Evolutionary conservation across 1,140 invertebrate genomes (phyloP), one percentile per base, ranked within the genome.

Genomic region (Mylabris phalerata): DNA sequence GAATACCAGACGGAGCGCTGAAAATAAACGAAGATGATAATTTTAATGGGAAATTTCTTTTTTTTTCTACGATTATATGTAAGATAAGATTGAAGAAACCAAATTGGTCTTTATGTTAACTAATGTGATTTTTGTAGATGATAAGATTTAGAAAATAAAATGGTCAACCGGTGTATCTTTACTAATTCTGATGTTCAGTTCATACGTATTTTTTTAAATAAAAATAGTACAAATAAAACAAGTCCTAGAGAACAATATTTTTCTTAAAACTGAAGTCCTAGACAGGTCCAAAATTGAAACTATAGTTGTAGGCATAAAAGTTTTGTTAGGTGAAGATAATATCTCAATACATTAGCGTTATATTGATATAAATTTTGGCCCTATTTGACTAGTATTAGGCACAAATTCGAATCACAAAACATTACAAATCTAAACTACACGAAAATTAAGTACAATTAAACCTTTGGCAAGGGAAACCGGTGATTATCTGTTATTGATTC

Each of bases 21-120:
- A 81, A 58, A 75, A 77, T 44, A 81, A 81, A 71, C 73, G 80
- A 67, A 79, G 79, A 75, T 80, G 76, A 78, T 78, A 42, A 48
- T 55, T 58, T 57, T 48, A 38, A 25, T 24, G 44, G 10, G 47
- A 7, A n/a, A 32, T 5, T 32, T 19, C 1, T 19, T 19, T 19
- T 19, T 19, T 32, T 32, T 32, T 32, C 32, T 32, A 32, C 32
- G 25, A 9, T 4, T 25, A 19, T 54, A 27, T 45, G 42, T 52
- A 52, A 54, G n/a, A 24, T 25, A 46, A 46, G 27, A 44, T 54
- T 54, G 43, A 41, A 45, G 39, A 45, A 46, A 54, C 46, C 46
- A 46, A 7, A 32, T 27, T 46, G 26, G 51, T 42, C 44, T 19
- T 54, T 42, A 46, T 46, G 26, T 42, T 45, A 46, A 54, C 51